phyloP scores from a whole-genome alignment of 2,888 invertebrate genomes.

The Trachelus tabidus region DNA sequence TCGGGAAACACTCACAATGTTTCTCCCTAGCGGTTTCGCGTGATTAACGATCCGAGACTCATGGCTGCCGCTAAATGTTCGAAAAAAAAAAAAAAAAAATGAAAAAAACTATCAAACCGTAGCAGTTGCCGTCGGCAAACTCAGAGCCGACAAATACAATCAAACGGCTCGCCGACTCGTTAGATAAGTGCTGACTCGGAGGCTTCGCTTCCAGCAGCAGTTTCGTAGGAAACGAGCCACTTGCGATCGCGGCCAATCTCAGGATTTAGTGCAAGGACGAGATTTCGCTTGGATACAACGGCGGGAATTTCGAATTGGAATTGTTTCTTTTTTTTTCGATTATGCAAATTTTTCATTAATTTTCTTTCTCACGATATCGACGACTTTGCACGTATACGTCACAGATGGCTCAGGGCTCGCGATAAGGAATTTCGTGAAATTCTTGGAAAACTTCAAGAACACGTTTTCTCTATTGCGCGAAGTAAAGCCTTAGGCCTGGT shows the following conservation, averaged over 20 bases:
- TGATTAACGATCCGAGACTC: constrained; percentile 28
- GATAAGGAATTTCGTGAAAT: neutral
- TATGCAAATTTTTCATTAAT: neutral
- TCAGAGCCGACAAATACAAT: neutral
- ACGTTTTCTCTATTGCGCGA: neutral
- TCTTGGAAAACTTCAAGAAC: neutral
- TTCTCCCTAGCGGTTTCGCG: constrained; percentile 22
- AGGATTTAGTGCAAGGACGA: neutral
- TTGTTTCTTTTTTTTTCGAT: neutral
- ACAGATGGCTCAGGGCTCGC: neutral
- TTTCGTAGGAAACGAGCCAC: neutral
- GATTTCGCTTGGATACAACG: neutral
- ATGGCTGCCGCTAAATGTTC: constrained; percentile 26
- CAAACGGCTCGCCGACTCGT: neutral
- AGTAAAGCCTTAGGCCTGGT: neutral
- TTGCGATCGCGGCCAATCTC: neutral
- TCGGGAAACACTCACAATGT: constrained; percentile 26
- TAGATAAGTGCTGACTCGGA: neutral
- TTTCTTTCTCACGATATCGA: too few relatives aligned
- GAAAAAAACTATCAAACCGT: constrained; percentile 31
- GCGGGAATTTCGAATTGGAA: neutral
- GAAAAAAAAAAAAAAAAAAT: neutral
- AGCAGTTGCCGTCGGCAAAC: constrained; percentile 8
- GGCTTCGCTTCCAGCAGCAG: neutral
- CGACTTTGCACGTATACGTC: too few relatives aligned